Base-by-base conservation (phyloP, 2,888 invertebrate species). In the Galeopsomyia nigrocyanea region DNA sequence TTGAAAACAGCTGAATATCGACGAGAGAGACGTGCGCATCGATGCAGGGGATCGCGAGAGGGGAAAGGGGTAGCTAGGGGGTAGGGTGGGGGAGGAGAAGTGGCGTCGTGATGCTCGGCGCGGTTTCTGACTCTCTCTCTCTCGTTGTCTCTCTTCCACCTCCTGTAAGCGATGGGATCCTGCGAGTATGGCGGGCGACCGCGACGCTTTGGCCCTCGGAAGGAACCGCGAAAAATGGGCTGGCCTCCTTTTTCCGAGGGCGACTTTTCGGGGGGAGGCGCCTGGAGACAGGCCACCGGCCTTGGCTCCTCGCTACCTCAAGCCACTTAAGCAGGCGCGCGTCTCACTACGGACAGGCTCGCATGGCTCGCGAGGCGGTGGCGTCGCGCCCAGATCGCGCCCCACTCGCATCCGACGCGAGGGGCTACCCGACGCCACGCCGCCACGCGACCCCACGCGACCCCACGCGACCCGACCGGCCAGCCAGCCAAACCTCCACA, bases 181-280 rank as follows among this genome's bases (percentile, higher is more conserved):
- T 83, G 81, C 72, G 78, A 77, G 75, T 77, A 78, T 85, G 85
- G 85, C 85, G 85, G 85, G 85, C 84, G 82, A 78, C 81, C 82
- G 85, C 85, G 85, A 85, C 85, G 84, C 84, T 82, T 83, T 78
- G 82, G 75, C 82, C 80, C 82, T 82, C 83, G 79, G 79, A 85
- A 85, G 84, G 79, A 84, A 78, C 77, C 80, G 80, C 68, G 78
- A 82, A 85, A 83, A 84, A 83, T 78, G 79, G 75, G 75, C 71
- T 75, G 67, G 74, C 77, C 81, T 80, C 82, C 83, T 83, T 83
- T 84, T 83, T 83, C 81, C 76, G 67, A 57, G 61, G 60, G 67
- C 71, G 78, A 79, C 82, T 80, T 81, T 79, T 75, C 75, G 73
- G 74, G 67, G 74, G 65, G 73, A 76, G 73, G 61, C 79, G 77